These are phyloP conservation scores for Meriones psammophilus DNA, from an alignment of 2,797 vertebrate genomes.

Conservation along the genomic window DNA sequence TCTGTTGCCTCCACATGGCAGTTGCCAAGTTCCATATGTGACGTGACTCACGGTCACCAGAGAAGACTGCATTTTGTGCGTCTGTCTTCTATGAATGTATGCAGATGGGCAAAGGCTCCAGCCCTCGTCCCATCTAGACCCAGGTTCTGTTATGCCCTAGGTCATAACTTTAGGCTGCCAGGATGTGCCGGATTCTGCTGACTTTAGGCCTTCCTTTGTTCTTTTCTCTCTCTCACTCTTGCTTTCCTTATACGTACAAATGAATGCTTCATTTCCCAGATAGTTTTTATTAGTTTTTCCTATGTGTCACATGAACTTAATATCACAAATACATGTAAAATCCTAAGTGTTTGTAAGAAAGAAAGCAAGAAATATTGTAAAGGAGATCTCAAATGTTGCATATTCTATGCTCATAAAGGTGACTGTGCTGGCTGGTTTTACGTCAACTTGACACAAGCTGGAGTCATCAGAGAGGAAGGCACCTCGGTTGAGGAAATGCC, in stretches of 20 bases:
- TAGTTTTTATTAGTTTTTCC: not conserved
- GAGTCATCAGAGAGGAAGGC: not conserved
- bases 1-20: not conserved
- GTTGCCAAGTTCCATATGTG: not conserved
- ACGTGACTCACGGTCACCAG: not conserved
- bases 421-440: not conserved
- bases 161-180: not conserved
- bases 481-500: not conserved
- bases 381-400: not conserved
- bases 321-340: not conserved
- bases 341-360: not conserved
- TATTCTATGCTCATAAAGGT: not conserved
- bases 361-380: not conserved
- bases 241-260: not conserved
- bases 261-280: not conserved
- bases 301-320: not conserved
- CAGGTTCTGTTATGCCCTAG: not conserved
- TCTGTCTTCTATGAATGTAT: not conserved
- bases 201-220: not conserved
- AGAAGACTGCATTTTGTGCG: not conserved
- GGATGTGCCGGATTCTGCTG: not conserved
- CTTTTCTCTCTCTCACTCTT: not conserved
- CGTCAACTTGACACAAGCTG: not conserved
- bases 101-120: not conserved
- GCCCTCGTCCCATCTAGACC: not conserved